Conservation (phyloP, 92 coral and sea anemone species). For the Parazoanthus atlanticus region DNA sequence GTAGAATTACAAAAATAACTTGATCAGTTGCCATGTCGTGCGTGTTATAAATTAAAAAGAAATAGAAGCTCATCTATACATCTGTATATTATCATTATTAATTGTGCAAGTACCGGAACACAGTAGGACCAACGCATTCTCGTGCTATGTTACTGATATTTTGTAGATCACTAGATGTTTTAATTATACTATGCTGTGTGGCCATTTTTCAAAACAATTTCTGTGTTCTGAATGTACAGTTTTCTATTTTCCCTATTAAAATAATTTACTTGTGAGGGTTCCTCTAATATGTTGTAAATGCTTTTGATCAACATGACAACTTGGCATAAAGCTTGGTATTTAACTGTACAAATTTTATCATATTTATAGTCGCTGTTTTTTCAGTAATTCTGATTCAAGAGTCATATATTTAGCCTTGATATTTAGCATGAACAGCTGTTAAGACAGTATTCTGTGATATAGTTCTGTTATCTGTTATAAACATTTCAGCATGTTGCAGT, state of each 20-base stretch:
- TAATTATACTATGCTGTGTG: background rate
- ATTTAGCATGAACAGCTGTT: background rate
- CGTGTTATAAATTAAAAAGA: too few species aligned
- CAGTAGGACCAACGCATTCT: too few species aligned
- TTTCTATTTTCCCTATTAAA: background rate
- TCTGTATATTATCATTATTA: too few species aligned
- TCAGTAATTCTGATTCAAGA: background rate
- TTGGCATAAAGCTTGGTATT: conserved; percentile 20
- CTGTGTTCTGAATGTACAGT: background rate
- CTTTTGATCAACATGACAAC: conserved; percentile 13
- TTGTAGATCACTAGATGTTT: too few species aligned
- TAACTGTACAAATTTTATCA: background rate
- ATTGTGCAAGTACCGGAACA: too few species aligned
- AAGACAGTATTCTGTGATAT: background rate
- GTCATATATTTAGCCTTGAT: background rate
- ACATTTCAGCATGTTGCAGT: background rate
- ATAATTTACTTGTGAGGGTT: background rate
- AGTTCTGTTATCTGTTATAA: background rate
- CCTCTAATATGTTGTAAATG: background rate
- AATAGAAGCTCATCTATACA: too few species aligned
- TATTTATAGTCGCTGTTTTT: background rate
- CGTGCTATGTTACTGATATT: too few species aligned
- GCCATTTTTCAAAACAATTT: background rate
- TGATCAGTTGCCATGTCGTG: too few species aligned
- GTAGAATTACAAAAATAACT: too few species aligned